A percentile compares a stretch with the other conserved stretches of the same genome.
Evolutionary conservation across 2,888 invertebrate genomes (phyloP).

Genomic region (Tricholauxania praeusta): DNA sequence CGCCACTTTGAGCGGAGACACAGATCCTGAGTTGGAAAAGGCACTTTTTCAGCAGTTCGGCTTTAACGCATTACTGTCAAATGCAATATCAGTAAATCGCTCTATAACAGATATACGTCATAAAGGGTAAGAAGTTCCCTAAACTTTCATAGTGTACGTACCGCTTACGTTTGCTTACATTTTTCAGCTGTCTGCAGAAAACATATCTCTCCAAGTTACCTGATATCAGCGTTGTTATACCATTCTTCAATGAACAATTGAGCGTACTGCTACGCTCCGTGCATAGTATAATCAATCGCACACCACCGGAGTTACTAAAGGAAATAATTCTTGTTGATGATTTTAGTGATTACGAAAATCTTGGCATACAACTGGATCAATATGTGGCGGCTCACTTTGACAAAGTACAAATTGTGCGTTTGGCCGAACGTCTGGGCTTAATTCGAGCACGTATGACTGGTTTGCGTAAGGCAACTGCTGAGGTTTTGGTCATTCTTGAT

Average conservation of each 20-base stretch:
- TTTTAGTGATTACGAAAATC: conserved; percentile 82
- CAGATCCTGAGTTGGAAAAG: conserved; percentile 72
- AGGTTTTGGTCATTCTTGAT: conserved; percentile 89
- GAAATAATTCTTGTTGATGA: conserved; percentile 92
- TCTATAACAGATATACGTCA: conserved; percentile 85
- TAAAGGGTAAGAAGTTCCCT: conserved; percentile 66
- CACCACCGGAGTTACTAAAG: conserved; percentile 86
- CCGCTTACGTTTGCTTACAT: neutral
- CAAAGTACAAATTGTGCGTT: conserved; percentile 82
- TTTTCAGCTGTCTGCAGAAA: conserved; percentile 58
- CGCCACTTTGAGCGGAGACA: conserved; percentile 74
- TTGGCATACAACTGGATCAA: conserved; percentile 79
- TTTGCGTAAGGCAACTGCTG: conserved; percentile 81
- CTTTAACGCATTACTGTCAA: conserved; percentile 95
- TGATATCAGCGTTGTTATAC: conserved; percentile 88
- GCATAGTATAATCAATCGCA: conserved; percentile 84
- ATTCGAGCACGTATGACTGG: conserved; percentile 91
- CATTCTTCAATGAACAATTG: conserved; percentile 95
- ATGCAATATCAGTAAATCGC: conserved; percentile 89
- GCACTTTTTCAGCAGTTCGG: conserved; percentile 76
- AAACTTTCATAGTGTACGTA: neutral
- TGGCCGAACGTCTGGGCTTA: conserved; percentile 82
- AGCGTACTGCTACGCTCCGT: conserved; percentile 85
- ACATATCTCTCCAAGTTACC: conserved; percentile 69
- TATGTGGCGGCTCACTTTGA: conserved; percentile 79